phyloP scores from a whole-genome alignment of 2,888 invertebrate species.

The Euzophera pinguis region DNA sequence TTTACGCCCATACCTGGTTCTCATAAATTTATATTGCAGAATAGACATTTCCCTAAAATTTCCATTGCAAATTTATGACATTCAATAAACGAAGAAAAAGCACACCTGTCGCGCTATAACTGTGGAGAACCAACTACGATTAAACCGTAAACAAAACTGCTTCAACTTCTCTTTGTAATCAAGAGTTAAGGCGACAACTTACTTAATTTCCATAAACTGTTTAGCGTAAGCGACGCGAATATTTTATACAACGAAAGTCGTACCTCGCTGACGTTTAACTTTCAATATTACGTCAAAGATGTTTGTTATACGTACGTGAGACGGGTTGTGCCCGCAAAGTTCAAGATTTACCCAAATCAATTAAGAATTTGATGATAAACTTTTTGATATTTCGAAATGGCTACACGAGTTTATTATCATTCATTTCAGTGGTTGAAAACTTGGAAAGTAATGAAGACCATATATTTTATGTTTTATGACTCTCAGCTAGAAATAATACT shows the following conservation, averaged over 20 bases:
- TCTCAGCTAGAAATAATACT: too few species aligned
- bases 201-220: constrained; percentile 69
- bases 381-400: not conserved
- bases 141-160: constrained; percentile 62
- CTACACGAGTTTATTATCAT: not conserved
- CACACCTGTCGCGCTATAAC: constrained; percentile 46
- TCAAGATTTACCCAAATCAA: not conserved
- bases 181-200: constrained; percentile 64
- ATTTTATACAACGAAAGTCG: constrained; percentile 44
- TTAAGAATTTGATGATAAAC: not conserved
- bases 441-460: too few species aligned
- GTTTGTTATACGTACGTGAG: constrained; percentile 10
- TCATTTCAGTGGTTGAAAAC: too few species aligned
- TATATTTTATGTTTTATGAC: too few species aligned
- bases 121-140: constrained; percentile 49
- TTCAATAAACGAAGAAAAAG: not conserved
- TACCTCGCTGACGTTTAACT: constrained; percentile 38
- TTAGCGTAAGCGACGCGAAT: constrained; percentile 51
- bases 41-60: too few species aligned
- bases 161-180: constrained; percentile 66
- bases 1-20: too few species aligned
- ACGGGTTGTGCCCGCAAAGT: not conserved
- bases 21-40: too few species aligned
- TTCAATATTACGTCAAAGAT: constrained; percentile 22
- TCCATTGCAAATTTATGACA: too few species aligned